Percentiles rank a stretch among this genome's conserved stretches.
Conservation (phyloP, 1,140 invertebrate genomes). For the Maconellicoccus hirsutus region DNA sequence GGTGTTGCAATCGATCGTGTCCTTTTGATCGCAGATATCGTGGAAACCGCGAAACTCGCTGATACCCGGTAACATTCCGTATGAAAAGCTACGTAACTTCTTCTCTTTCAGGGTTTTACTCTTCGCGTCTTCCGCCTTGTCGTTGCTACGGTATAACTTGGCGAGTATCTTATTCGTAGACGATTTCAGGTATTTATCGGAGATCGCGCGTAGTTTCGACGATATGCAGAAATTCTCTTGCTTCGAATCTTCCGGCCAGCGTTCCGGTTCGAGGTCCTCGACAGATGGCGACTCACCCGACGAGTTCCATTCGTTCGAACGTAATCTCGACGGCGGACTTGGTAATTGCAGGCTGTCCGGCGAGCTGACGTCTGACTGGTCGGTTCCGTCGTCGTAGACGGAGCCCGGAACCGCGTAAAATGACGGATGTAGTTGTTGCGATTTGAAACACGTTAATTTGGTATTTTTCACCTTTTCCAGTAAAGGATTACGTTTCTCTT, state of each 20-base stretch:
- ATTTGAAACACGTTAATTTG: slow-evolving; percentile 52
- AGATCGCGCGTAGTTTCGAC: slow-evolving; percentile 55
- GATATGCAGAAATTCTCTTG: slow-evolving; percentile 41
- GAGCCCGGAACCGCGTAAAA: not conserved
- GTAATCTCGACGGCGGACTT: no score
- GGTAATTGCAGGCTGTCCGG: not conserved
- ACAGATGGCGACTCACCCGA: no score
- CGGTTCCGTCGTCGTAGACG: not conserved
- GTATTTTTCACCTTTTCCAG: slow-evolving; percentile 58
- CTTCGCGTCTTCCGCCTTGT: slow-evolving; percentile 33
- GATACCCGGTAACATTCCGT: slow-evolving; percentile 56
- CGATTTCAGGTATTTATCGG: slow-evolving; percentile 50
- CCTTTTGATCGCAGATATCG: slow-evolving; percentile 39
- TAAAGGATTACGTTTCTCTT: slow-evolving; percentile 52
- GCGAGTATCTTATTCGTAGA: slow-evolving; percentile 54
- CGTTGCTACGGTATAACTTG: slow-evolving; percentile 45
- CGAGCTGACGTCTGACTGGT: no score
- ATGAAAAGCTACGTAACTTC: slow-evolving; percentile 59
- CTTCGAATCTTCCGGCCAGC: no score
- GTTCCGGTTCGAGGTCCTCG: not conserved
- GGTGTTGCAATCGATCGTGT: slow-evolving; percentile 6
- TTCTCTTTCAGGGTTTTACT: slow-evolving; percentile 34
- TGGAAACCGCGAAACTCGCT: slow-evolving; percentile 55
- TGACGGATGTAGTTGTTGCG: slow-evolving; percentile 27
- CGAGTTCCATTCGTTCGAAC: no score